Percentiles rank a stretch among this genome's conserved stretches.
These are phyloP conservation scores for Lepidocyrtinus sp. DNA, from an alignment of 2,888 invertebrate species.

Conservation along the genomic window DNA sequence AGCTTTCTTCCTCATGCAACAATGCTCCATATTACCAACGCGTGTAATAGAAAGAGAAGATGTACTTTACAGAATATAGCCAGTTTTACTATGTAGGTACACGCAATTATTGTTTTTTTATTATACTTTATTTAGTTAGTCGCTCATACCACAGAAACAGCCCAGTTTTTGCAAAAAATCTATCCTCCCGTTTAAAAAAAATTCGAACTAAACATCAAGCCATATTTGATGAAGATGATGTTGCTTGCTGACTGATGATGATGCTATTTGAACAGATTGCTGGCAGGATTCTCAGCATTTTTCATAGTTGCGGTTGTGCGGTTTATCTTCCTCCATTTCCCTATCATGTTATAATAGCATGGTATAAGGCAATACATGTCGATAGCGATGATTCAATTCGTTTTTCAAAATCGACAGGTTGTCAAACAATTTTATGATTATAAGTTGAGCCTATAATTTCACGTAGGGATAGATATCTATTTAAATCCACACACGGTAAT, in stretches of 20 bases:
- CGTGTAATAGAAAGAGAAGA: not conserved
- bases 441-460: not conserved
- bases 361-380: constrained; percentile 10
- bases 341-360: not conserved
- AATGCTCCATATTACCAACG: not conserved
- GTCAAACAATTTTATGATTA: constrained; percentile 16
- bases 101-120: constrained; percentile 16
- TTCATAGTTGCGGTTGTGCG: not conserved
- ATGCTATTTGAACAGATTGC: not conserved
- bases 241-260: not conserved
- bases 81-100: too few species aligned
- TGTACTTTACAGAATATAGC: too few species aligned
- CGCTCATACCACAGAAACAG: too few species aligned
- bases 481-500: not conserved
- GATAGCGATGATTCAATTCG: constrained; percentile 31
- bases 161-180: not conserved
- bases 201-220: too few species aligned
- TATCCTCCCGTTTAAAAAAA: not conserved
- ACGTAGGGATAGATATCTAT: not conserved
- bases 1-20: constrained; percentile 2
- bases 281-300: not conserved
- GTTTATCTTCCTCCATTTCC: not conserved
- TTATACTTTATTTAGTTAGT: not conserved
- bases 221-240: not conserved
- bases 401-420: constrained; percentile 14